Evolutionary conservation across 2,113 vertebrate genomes (phyloP).

Genomic region (Coptodon bakossiorum): DNA sequence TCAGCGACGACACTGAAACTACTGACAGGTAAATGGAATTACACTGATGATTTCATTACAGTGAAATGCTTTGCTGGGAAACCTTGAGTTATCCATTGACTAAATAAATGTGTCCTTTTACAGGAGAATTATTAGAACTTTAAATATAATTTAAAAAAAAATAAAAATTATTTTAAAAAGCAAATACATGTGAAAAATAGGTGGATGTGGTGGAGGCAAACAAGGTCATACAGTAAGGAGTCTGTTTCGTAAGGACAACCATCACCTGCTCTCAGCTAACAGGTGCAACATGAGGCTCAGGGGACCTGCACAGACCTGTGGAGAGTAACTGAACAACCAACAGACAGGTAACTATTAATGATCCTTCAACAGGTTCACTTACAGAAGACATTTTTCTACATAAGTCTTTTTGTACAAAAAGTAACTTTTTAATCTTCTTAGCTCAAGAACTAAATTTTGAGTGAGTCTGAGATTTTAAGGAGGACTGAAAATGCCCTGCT

Average conservation of each 20-base stretch:
- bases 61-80: not conserved
- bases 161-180: not conserved
- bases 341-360: not conserved
- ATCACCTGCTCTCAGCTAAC: not conserved
- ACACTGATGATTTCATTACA: rapidly evolving
- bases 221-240: not conserved
- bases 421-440: not conserved
- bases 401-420: not conserved
- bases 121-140: not conserved
- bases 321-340: not conserved
- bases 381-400: not conserved
- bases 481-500: not conserved
- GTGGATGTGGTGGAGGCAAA: not conserved
- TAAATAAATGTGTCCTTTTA: not conserved
- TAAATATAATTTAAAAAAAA: not conserved
- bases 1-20: not conserved
- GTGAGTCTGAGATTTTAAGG: not conserved
- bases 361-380: not conserved
- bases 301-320: not conserved
- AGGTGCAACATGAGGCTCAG: not conserved
- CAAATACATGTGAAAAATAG: not conserved
- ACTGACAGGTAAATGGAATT: not conserved
- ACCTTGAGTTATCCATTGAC: not conserved
- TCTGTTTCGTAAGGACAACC: not conserved
- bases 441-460: not conserved